These are phyloP conservation scores for Chiloscyllium plagiosum DNA, from an alignment of 2,113 vertebrate species.

Conservation along the genomic window DNA sequence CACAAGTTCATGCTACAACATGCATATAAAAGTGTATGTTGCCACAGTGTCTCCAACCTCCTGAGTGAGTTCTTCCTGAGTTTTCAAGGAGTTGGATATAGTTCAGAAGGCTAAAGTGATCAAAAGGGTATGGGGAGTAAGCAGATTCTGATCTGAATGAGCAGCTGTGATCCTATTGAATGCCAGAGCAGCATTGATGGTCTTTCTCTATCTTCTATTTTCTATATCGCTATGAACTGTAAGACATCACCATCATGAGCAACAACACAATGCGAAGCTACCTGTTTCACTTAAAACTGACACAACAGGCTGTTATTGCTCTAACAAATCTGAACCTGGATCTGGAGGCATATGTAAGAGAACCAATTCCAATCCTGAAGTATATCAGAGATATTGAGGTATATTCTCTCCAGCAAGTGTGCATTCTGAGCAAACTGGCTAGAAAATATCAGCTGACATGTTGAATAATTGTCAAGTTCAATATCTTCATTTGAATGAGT, in stretches of 20 bases:
- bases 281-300: background rate
- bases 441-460: background rate
- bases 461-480: slow-evolving; percentile 20
- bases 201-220: too few relatives aligned
- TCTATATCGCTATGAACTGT: background rate
- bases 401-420: background rate
- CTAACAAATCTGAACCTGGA: background rate
- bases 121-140: too few relatives aligned
- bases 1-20: background rate
- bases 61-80: too few relatives aligned
- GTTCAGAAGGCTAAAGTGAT: too few relatives aligned
- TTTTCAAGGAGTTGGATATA: too few relatives aligned
- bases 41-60: background rate
- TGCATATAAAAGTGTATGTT: background rate
- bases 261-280: background rate
- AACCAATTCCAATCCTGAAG: background rate
- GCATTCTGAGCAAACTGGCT: background rate
- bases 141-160: too few relatives aligned
- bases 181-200: too few relatives aligned
- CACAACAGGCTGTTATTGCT: background rate
- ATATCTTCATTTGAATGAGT: background rate
- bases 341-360: too few relatives aligned
- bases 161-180: too few relatives aligned
- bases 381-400: background rate
- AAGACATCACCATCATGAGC: background rate